phyloP scores from a whole-genome alignment of 2,113 vertebrate species.

The Salvelinus alpinus region DNA sequence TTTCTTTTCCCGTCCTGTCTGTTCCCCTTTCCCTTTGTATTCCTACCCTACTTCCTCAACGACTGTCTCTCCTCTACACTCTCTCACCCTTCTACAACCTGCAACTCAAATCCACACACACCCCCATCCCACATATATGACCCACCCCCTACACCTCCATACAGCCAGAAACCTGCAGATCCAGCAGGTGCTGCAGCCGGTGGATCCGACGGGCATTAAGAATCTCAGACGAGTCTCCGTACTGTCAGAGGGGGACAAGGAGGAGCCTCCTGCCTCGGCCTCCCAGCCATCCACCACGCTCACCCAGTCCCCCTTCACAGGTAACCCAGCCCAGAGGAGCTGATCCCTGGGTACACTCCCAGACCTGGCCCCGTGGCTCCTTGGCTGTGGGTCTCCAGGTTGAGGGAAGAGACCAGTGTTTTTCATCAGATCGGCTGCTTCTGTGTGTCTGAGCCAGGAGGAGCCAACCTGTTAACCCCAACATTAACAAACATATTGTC shows the following conservation, averaged over 20 bases:
- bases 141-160: constrained; percentile 26
- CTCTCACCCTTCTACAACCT: constrained; percentile 25
- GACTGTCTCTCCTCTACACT: constrained; percentile 19
- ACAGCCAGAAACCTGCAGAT: constrained; percentile 84
- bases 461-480: constrained; percentile 17
- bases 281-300: constrained; percentile 73
- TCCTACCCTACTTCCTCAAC: constrained; percentile 23
- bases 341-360: constrained; percentile 10
- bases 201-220: constrained; percentile 83
- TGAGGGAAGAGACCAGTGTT: constrained; percentile 15
- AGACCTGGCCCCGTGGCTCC: background rate
- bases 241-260: constrained; percentile 76
- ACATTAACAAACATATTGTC: constrained; percentile 49
- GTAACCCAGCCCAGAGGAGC: constrained; percentile 77
- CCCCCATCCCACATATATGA: constrained; percentile 33
- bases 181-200: constrained; percentile 79
- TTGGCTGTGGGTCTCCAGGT: constrained; percentile 13
- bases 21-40: constrained; percentile 20
- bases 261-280: constrained; percentile 69
- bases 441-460: constrained; percentile 23
- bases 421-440: constrained; percentile 40
- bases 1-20: constrained; percentile 19
- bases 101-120: constrained; percentile 27
- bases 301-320: constrained; percentile 79
- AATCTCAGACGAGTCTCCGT: constrained; percentile 79